phyloP scores from a whole-genome alignment of 1,140 invertebrate genomes.

The Atta colombica region DNA sequence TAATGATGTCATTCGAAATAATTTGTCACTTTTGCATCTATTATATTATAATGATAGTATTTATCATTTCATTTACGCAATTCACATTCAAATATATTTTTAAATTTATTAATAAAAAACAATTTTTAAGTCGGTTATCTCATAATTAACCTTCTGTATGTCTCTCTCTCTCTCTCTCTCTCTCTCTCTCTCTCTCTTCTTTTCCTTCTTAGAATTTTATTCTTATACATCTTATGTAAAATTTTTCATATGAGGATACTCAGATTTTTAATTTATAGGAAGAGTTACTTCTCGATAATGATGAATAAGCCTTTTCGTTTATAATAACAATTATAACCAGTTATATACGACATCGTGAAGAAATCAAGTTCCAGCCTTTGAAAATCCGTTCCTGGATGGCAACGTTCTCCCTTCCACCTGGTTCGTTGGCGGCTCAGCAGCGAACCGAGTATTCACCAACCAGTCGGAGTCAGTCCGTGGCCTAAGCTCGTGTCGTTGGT shows the following conservation, averaged over 20 bases:
- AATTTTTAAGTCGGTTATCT: too few relatives aligned
- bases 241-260: too few relatives aligned
- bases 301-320: background rate
- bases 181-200: too few relatives aligned
- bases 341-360: background rate
- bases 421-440: slow-evolving; percentile 15
- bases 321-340: background rate
- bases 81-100: background rate
- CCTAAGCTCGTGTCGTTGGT: slow-evolving; percentile 3
- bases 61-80: background rate
- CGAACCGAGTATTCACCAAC: slow-evolving; percentile 43
- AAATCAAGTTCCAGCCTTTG: background rate
- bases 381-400: slow-evolving; percentile 54
- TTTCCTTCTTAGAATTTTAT: too few relatives aligned
- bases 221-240: too few relatives aligned
- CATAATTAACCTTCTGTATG: too few relatives aligned
- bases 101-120: too few relatives aligned
- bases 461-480: slow-evolving; percentile 49
- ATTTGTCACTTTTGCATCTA: background rate
- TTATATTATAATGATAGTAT: background rate
- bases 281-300: background rate
- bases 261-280: background rate
- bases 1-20: background rate
- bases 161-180: too few relatives aligned
- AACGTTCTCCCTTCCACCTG: slow-evolving; percentile 47